Percentiles rank a stretch among this genome's conserved stretches.
These are phyloP conservation scores for Aspiorhynchus laticeps DNA, from an alignment of 2,113 vertebrate species.

Conservation along the genomic window DNA sequence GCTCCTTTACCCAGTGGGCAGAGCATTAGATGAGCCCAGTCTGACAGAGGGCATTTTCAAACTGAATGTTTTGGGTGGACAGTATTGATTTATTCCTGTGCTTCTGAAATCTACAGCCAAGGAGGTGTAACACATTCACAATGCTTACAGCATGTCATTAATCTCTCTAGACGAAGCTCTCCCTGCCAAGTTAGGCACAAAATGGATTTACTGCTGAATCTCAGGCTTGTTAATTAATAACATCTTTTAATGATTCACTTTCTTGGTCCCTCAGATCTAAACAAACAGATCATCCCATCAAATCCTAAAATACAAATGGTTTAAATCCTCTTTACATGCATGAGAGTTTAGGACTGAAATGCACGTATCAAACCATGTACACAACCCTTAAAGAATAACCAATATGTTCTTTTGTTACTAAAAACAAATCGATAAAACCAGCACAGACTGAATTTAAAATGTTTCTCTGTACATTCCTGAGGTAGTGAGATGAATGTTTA, in stretches of 20 bases:
- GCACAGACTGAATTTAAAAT: constrained; percentile 6
- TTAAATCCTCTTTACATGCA: constrained; percentile 31
- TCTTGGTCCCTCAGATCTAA: not conserved
- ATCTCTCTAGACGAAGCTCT: constrained; percentile 46
- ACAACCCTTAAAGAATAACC: not conserved
- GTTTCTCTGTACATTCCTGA: not conserved
- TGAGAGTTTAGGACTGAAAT: not conserved
- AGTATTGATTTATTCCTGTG: constrained; percentile 57
- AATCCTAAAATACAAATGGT: not conserved
- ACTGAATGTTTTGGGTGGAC: constrained; percentile 56
- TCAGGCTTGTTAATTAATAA: constrained; percentile 25
- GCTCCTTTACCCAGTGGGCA: constrained; percentile 48
- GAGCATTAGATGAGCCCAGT: constrained; percentile 49
- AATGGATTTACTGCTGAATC: constrained; percentile 28
- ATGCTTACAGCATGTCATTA: constrained; percentile 51
- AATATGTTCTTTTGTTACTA: not conserved
- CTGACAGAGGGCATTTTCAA: constrained; percentile 47
- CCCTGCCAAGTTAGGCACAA: constrained; percentile 21
- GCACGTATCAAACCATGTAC: not conserved
- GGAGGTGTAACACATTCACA: constrained; percentile 35
- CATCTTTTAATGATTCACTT: not conserved
- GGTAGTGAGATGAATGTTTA: not conserved
- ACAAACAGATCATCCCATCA: not conserved
- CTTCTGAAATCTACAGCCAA: constrained; percentile 52
- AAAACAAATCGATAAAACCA: constrained; percentile 24